phyloP scores from a whole-genome alignment of 2,797 vertebrate genomes.

The Columba guinea region DNA sequence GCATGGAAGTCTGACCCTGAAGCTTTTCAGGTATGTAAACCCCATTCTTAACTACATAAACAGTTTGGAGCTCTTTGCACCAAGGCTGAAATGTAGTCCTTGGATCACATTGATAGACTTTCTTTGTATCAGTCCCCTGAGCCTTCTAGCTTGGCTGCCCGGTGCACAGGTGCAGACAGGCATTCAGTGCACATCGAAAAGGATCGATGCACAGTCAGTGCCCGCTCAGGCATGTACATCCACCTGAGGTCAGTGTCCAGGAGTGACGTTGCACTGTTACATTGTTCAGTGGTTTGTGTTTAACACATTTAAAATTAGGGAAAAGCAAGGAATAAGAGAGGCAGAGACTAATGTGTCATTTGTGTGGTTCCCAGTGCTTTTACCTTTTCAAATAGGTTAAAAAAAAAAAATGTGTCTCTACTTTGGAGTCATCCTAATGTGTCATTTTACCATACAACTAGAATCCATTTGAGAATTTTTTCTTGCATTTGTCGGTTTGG shows the following conservation, averaged over 20 bases:
- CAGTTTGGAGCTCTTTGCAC: neutral
- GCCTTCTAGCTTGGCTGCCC: neutral
- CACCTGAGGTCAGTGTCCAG: neutral
- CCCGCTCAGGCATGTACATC: neutral
- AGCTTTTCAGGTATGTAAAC: neutral
- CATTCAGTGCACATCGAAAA: neutral
- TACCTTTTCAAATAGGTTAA: neutral
- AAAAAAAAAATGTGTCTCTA: neutral
- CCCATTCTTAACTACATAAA: neutral
- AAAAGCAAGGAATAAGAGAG: neutral
- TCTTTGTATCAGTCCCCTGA: neutral
- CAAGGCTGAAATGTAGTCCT: neutral
- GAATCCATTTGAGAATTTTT: neutral
- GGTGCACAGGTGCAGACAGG: neutral
- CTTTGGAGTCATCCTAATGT: neutral
- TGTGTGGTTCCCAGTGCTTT: neutral
- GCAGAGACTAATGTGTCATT: neutral
- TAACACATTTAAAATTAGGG: constrained; percentile 14
- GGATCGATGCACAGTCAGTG: neutral
- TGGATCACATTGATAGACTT: neutral
- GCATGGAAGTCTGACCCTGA: neutral
- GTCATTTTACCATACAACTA: neutral
- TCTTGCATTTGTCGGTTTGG: neutral
- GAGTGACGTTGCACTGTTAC: neutral
- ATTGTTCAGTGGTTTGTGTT: neutral